These are phyloP conservation scores for Phengaris alcon DNA, from an alignment of 2,888 invertebrate genomes.

Conservation along the genomic window DNA sequence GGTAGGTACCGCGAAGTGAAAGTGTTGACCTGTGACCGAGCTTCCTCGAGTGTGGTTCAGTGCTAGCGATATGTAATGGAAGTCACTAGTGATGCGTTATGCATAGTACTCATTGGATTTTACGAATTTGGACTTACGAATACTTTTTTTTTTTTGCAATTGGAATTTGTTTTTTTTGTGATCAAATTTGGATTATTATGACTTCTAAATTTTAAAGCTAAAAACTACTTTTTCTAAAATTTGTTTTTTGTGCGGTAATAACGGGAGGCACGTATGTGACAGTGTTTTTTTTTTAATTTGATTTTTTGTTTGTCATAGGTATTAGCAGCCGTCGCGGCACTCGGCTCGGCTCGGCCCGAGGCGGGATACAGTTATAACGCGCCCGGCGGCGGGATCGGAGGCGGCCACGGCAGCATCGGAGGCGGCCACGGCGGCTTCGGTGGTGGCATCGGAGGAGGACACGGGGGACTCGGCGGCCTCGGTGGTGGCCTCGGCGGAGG, in stretches of 20 bases:
- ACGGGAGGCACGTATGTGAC: background rate
- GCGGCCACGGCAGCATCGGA: slow-evolving; percentile 59
- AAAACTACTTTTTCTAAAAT: no score
- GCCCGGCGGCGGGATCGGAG: slow-evolving; percentile 61
- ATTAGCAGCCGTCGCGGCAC: slow-evolving; percentile 77
- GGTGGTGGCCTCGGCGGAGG: slow-evolving; percentile 52
- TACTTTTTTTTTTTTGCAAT: slow-evolving; percentile 2
- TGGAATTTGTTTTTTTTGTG: slow-evolving; percentile 4
- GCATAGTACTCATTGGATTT: slow-evolving; percentile 17
- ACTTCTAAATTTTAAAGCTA: background rate
- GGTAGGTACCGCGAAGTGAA: slow-evolving; percentile 77
- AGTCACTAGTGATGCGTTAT: slow-evolving; percentile 26
- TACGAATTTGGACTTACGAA: background rate
- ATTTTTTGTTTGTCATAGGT: slow-evolving; percentile 58
- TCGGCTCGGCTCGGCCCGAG: slow-evolving; percentile 80
- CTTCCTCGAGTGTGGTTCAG: slow-evolving; percentile 63
- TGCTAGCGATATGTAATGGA: slow-evolving; percentile 42
- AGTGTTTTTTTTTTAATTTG: slow-evolving; percentile 25
- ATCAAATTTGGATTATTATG: background rate
- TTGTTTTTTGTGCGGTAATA: background rate
- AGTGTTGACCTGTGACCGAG: slow-evolving; percentile 69
- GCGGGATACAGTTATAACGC: slow-evolving; percentile 81
- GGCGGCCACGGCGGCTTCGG: slow-evolving; percentile 50
- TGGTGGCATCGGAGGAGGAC: slow-evolving; percentile 49
- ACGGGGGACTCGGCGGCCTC: slow-evolving; percentile 47